phyloP scores from a whole-genome alignment of 2,888 invertebrate genomes.

The Hirtodrosophila confusa region DNA sequence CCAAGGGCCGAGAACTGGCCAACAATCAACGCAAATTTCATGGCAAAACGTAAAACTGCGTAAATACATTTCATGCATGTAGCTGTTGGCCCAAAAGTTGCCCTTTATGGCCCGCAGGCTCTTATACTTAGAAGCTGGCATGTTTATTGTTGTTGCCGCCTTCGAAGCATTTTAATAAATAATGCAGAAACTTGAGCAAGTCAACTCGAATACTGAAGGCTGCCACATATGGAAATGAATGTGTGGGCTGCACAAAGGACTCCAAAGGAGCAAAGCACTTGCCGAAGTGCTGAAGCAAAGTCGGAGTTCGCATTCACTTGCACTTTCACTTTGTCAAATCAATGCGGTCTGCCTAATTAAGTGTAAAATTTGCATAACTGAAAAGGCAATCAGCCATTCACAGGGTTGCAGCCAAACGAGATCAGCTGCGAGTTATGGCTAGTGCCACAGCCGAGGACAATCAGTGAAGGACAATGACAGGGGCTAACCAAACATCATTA shows the following conservation, averaged over 20 bases:
- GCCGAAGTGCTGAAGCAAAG: constrained; percentile 2
- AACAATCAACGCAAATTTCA: constrained; percentile 78
- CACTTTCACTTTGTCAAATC: constrained; percentile 42
- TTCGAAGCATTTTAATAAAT: constrained; percentile 64
- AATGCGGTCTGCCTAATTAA: constrained; percentile 46
- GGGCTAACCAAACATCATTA: constrained; percentile 61
- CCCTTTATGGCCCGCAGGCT: constrained; percentile 57
- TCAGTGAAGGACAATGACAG: constrained; percentile 61
- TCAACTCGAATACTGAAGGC: constrained; percentile 42
- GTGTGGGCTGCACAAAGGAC: constrained; percentile 11
- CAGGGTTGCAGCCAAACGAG: not conserved
- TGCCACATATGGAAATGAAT: constrained; percentile 41
- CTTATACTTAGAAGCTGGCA: constrained; percentile 24
- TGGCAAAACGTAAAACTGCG: constrained; percentile 78
- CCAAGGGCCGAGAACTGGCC: constrained; percentile 21
- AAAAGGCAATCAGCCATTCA: constrained; percentile 23
- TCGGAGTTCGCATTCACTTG: not conserved
- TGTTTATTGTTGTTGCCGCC: constrained; percentile 46
- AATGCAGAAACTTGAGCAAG: constrained; percentile 58
- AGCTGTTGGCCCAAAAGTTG: constrained; percentile 52
- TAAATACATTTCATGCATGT: constrained; percentile 72
- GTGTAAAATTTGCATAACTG: constrained; percentile 57
- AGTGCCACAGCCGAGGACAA: constrained; percentile 34
- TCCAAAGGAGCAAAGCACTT: constrained; percentile 11
- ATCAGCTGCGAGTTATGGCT: constrained; percentile 17